phyloP scores from a whole-genome alignment of 2,888 invertebrate species.

The Scelioninae gen. 1 region DNA sequence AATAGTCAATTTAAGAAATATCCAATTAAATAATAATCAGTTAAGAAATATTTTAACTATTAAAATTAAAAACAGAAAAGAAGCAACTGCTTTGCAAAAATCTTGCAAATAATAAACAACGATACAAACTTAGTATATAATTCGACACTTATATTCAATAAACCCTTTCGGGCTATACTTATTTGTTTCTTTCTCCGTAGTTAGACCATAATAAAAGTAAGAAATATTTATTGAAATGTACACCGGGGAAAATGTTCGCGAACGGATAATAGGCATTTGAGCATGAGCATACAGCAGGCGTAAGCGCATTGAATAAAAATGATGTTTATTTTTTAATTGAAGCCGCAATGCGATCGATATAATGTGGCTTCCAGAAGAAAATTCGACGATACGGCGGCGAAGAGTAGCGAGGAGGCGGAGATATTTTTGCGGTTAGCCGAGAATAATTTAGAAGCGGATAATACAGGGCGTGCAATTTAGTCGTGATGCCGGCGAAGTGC shows the following conservation, averaged over 20 bases:
- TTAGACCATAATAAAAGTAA: slow-evolving; percentile 18
- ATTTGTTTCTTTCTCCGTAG: slow-evolving; percentile 12
- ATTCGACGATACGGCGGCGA: slow-evolving; percentile 66
- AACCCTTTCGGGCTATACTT: slow-evolving; percentile 39
- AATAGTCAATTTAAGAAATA: too few species aligned
- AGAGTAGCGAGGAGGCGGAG: slow-evolving; percentile 71
- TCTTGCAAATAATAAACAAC: too few species aligned
- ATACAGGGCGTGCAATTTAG: slow-evolving; percentile 78
- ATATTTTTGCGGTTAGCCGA: slow-evolving; percentile 82
- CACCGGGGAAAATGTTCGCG: slow-evolving; percentile 5
- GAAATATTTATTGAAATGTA: slow-evolving; percentile 45
- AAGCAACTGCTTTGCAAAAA: too few species aligned
- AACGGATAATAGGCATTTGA: slow-evolving; percentile 43
- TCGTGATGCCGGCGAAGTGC: slow-evolving; percentile 77
- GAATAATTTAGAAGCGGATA: slow-evolving; percentile 82
- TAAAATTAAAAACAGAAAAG: too few species aligned
- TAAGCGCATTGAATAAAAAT: slow-evolving; percentile 64
- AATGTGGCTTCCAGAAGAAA: slow-evolving; percentile 52
- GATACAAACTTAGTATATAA: too few species aligned
- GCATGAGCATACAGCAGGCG: slow-evolving; percentile 58
- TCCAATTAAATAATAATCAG: too few species aligned
- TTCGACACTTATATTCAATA: slow-evolving; percentile 15
- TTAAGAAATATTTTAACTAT: too few species aligned
- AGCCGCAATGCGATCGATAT: slow-evolving; percentile 64
- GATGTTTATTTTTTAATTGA: slow-evolving; percentile 69